phyloP scores from a whole-genome alignment of 2,888 invertebrate genomes.

The Pomacea canaliculata region DNA sequence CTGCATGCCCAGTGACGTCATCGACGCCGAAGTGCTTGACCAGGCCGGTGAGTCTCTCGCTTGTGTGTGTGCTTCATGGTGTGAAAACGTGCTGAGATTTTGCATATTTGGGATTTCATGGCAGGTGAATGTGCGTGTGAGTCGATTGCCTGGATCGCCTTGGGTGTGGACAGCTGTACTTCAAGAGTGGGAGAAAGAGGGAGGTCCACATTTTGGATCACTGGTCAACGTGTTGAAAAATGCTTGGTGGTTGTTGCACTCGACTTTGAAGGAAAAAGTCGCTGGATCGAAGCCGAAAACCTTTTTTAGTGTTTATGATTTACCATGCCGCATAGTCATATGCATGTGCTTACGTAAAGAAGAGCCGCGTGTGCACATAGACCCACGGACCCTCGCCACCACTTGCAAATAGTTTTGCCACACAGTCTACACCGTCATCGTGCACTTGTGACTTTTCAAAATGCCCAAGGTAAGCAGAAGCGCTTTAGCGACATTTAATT shows the following conservation, averaged over 20 bases:
- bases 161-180: not conserved
- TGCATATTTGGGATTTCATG: not conserved
- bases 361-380: not conserved
- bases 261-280: too few species aligned
- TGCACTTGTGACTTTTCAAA: too few species aligned
- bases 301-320: too few species aligned
- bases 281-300: too few species aligned
- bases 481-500: too few species aligned
- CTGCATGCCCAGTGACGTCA: slow-evolving; percentile 85
- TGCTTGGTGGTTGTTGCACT: too few species aligned
- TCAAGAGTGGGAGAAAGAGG: too few species aligned
- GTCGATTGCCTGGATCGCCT: not conserved
- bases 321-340: not conserved
- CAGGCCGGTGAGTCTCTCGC: slow-evolving; percentile 73
- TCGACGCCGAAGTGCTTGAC: slow-evolving; percentile 82
- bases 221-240: too few species aligned
- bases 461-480: too few species aligned
- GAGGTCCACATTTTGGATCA: too few species aligned
- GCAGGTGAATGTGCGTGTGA: not conserved
- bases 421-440: not conserved
- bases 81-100: not conserved
- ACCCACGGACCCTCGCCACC: not conserved
- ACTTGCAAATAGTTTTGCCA: not conserved
- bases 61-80: not conserved
- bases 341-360: not conserved